Evolutionary conservation across 2,888 invertebrate species (phyloP), one percentile per base, ranked within the genome.

Genomic region (Eurytoma adleriae): DNA sequence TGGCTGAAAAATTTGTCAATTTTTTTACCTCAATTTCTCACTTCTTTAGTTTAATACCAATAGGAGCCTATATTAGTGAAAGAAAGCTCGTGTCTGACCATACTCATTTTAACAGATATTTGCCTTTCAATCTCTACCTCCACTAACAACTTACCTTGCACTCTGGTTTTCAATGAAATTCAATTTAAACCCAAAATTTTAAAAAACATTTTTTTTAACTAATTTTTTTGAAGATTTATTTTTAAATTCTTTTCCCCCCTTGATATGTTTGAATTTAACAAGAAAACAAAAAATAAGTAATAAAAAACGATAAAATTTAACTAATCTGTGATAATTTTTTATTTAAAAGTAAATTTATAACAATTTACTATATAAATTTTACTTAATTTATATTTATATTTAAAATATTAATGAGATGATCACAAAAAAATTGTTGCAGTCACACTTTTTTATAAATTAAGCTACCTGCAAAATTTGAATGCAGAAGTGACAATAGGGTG

Each of bases 1-100:
- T 68, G 79, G 56, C 72, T 79, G 79, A 79, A 75, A 77, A 79
- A 48, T 40, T 67, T 71, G 14, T 71, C 18, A 70, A 59, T 70
- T 73, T 16, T 70, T 52, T 72, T 81, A 81, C 81, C 81, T 81
- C 75, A 68, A 3, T 24, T n/a, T 59, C 52, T 66, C 13, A 74
- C 59, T 70, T 78, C 20, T 70, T n/a, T 67, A 78, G 4, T 64
- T 70, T 59, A 73, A 59, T 67, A 66, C 67, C 71, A 81, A 78
- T 78, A 16, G 66, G 54, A 81, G 70, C 61, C 56, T 70, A 74
- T n/a, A 78, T 74, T 72, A 50, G 70, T 48, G 68, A 75, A 67
- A 67, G 30, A 67, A 64, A 78, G 81, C 71, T 75, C 10, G 79
- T 81, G 81, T 81, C 81, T 81, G 81, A 79, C 81, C 75, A 71